Base-by-base conservation (phyloP, 53 echinoderm and acorn worm genomes). In the Patiria pectinifera region DNA sequence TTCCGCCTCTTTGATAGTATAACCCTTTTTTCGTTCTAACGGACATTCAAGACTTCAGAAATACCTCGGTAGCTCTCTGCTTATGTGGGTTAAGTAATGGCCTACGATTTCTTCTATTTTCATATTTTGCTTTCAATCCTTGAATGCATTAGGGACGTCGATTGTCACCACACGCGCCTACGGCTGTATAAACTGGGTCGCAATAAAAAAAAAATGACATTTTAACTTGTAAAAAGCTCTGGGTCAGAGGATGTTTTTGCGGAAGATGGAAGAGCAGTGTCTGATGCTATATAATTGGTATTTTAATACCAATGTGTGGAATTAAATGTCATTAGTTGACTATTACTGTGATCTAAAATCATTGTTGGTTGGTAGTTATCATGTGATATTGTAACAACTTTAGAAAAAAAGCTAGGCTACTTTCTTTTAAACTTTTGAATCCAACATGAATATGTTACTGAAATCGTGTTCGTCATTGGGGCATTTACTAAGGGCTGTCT, bases 51-150 rank as follows among this genome's bases (percentile, higher is more conserved):
- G 24, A 45, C 45, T 12, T 46, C 46, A 47, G 9, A 45, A 78
- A 78, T 82, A 16, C 23, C 82, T 21, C 22, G 18, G 21, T 53
- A 46, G 82, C 82, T 0, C 14, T 84, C 45, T 45, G 35, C 58
- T 83, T 59, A 84, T 24, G 22, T 84, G 84, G 84, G 84, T 84
- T 84, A 84, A 84, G 84, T 84, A 84, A 84, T 84, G 84, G 58
- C 11, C 24, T 15, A 22, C 15, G 58, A 60, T 83, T 60, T 23
- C 35, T 35, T 35, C 35, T 35, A 35, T 35, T 35, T 35, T 35
- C 35, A 35, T 35, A 35, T 35, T 35, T 35, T 0, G 0, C 1
- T 35, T 19, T 62, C 26, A 60, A 24, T 45, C 19, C 14, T 1
- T 11, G 11, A 44, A 6, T 62, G 62, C 84, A 84, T 84, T 62